Base-by-base conservation (phyloP, 2,113 vertebrate genomes). In the Maccullochella peelii region DNA sequence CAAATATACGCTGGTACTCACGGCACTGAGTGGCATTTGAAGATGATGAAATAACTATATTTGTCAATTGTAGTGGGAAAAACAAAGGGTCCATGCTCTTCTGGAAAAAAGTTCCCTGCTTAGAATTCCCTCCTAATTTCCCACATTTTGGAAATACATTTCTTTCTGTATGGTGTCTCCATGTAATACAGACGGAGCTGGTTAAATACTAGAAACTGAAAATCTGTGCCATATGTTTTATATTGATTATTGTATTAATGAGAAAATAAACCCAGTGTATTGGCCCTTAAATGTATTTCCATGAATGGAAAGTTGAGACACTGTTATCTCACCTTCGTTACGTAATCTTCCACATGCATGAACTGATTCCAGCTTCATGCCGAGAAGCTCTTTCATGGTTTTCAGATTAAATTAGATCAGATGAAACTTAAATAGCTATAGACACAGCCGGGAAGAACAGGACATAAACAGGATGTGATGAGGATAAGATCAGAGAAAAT, bases 381-480 rank as follows among this genome's bases (percentile, higher is more conserved):
- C 23, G 68, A 47, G 20, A 65, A 15, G 3, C 44, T 42, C 44
- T 62, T 30, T 65, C 47, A 61, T 11, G 47, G 25, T 59, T 77
- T 49, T 42, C 8, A 3, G 54, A 15, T 50, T 38, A 68, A 89
- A 84, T 72, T 68, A 77, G 57, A 70, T 85, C 79, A 66, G 21
- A 54, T 66, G 73, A 80, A 47, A 21, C 63, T 66, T 10, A 44
- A 83, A 67, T 72, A 85, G 55, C 40, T 52, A 9, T 1, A 25
- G 52, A 66, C 15, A 15, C 30, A 15, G 44, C 2, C 38, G 77
- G 76, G 69, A 85, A 80, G 73, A 10, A 0, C 4, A 40, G 36
- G 30, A 73, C 7, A 5, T 67, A 69, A 79, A 79, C 82, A 83
- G 89, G 89, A 91, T 12, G 62, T 4, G 30, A 80, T n/a, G 62